Conservation (phyloP, 2,888 invertebrate species). For the Oeneis ivallda region DNA sequence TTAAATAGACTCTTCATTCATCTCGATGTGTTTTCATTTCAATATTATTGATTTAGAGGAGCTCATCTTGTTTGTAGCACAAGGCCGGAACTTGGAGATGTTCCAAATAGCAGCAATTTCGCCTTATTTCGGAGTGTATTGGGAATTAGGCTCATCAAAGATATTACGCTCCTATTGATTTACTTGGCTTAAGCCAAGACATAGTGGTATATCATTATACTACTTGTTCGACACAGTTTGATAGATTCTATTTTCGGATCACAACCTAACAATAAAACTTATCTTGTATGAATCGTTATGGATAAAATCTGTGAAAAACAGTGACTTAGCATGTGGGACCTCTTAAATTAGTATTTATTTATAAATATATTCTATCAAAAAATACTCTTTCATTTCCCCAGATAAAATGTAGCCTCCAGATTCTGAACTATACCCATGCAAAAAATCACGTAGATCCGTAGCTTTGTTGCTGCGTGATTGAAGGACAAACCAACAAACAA, state of each 20-base stretch:
- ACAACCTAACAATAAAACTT: too few relatives aligned
- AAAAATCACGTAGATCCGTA: too few relatives aligned
- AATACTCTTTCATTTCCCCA: too few relatives aligned
- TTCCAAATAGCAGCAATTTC: constrained; percentile 44
- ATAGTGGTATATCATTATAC: neutral
- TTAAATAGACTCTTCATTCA: neutral
- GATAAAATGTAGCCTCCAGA: too few relatives aligned
- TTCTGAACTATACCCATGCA: too few relatives aligned
- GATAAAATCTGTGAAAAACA: too few relatives aligned
- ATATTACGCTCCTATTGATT: constrained; percentile 10
- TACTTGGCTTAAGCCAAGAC: neutral
- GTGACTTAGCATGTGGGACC: too few relatives aligned
- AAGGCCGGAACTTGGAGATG: constrained; percentile 51
- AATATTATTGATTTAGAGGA: constrained; percentile 16
- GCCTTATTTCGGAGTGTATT: constrained; percentile 23
- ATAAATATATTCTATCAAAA: too few relatives aligned
- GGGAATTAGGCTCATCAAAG: constrained; percentile 25
- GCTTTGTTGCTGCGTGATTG: too few relatives aligned
- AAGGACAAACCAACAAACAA: too few relatives aligned
- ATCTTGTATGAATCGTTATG: too few relatives aligned
- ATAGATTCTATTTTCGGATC: neutral
- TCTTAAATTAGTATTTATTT: too few relatives aligned
- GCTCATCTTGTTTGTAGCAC: constrained; percentile 39
- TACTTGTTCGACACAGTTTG: neutral
- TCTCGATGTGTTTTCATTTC: neutral